These are phyloP conservation scores for Myzus persicae DNA, from an alignment of 1,140 invertebrate genomes.

Conservation along the genomic window DNA sequence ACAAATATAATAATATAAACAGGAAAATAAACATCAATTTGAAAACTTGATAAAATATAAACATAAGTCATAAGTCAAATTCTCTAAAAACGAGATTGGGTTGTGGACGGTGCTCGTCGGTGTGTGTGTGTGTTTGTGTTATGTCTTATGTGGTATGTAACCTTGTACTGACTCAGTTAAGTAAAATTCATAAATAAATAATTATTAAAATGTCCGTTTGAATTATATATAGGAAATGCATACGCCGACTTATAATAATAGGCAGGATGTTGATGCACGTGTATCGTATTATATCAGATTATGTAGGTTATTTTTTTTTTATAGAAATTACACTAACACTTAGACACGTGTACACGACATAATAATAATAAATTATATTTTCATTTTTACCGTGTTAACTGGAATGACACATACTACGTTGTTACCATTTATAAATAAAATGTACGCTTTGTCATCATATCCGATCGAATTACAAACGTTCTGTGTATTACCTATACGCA, in stretches of 20 bases:
- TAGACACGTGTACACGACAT: not conserved
- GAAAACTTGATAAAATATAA: not conserved
- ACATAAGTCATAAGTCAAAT: not conserved
- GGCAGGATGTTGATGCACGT: no score
- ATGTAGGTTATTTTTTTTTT: not conserved
- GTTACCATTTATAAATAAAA: conserved; percentile 12
- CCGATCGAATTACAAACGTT: not conserved
- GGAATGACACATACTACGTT: not conserved
- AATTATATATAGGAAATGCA: not conserved
- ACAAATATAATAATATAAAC: not conserved
- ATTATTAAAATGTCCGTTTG: not conserved
- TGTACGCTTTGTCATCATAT: not conserved
- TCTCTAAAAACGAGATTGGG: not conserved
- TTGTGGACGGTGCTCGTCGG: not conserved
- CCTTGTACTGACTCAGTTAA: not conserved
- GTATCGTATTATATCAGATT: not conserved
- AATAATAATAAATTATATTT: not conserved
- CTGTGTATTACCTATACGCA: not conserved
- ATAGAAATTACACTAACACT: not conserved
- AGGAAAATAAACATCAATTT: not conserved
- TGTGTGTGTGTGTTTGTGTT: not conserved
- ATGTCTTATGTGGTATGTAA: not conserved
- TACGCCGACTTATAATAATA: not conserved
- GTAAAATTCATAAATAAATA: no score
- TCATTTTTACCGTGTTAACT: not conserved